Evolutionary conservation across 2,888 invertebrate species (phyloP).

Genomic region (Chymomyza amoena): DNA sequence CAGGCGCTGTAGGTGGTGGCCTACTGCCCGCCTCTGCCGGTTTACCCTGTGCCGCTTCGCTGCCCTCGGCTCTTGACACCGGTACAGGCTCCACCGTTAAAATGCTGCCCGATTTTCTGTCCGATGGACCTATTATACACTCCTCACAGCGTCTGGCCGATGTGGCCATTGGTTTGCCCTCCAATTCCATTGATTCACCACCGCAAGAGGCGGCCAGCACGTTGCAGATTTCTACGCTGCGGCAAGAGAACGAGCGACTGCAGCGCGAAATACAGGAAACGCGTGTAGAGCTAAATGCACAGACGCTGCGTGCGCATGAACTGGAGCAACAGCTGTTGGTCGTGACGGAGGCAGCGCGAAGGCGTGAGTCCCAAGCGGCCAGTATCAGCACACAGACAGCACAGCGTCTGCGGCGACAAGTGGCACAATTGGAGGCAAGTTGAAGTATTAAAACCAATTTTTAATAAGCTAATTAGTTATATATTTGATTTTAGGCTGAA

Average conservation of each 20-base stretch:
- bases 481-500: conserved; percentile 32
- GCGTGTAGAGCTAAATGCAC: conserved; percentile 80
- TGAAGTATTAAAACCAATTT: neutral
- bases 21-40: conserved; percentile 40
- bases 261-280: conserved; percentile 81
- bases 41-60: conserved; percentile 37
- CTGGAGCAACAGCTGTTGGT: conserved; percentile 80
- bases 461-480: neutral
- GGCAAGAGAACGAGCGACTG: conserved; percentile 78
- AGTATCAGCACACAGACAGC: conserved; percentile 82
- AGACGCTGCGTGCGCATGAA: conserved; percentile 80
- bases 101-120: conserved; percentile 84
- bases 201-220: conserved; percentile 72
- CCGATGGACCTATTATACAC: conserved; percentile 83
- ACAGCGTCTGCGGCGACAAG: conserved; percentile 86
- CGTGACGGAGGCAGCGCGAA: conserved; percentile 79
- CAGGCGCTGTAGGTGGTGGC: conserved; percentile 40
- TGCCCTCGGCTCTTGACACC: conserved; percentile 23
- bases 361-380: conserved; percentile 82
- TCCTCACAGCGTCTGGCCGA: conserved; percentile 78
- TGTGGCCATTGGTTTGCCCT: conserved; percentile 77
- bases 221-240: conserved; percentile 70
- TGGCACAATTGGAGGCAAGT: conserved; percentile 84
- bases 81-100: conserved; percentile 47
- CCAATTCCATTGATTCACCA: conserved; percentile 76